Percentiles rank a stretch among this genome's conserved stretches.
Evolutionary conservation across 1,140 invertebrate genomes (phyloP).

Genomic region (Subanguina moxae): DNA sequence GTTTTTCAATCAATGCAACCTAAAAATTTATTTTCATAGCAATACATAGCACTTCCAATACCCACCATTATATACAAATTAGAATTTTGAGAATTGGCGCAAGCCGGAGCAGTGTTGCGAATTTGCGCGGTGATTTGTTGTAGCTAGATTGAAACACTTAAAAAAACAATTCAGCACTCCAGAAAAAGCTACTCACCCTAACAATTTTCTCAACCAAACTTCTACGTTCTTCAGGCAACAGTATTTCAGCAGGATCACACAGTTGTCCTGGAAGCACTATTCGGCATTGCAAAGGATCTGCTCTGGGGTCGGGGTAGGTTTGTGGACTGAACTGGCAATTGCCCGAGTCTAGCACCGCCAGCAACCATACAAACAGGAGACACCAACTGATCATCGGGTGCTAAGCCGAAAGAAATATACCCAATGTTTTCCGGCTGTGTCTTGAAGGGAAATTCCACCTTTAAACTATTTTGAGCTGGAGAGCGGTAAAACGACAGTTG

Average conservation of each 20-base stretch:
- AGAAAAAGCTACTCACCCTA: conserved; percentile 29
- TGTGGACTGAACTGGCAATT: conserved; percentile 50
- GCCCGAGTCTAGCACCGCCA: no score
- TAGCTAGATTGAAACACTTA: conserved; percentile 21
- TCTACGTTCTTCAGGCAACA: conserved; percentile 51
- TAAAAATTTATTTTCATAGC: no score
- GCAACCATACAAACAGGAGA: no score
- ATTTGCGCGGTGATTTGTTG: conserved; percentile 50
- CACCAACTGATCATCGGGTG: no score
- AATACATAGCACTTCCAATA: no score
- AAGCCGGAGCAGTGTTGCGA: conserved; percentile 49
- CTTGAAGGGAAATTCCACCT: no score
- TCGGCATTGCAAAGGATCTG: conserved; percentile 39
- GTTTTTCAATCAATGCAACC: conserved; percentile 53
- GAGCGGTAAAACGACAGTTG: no score
- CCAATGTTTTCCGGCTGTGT: no score
- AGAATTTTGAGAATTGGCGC: conserved; percentile 37
- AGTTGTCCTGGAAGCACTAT: conserved; percentile 48
- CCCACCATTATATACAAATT: conserved; percentile 46
- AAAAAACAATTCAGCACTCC: not conserved
- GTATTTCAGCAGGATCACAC: conserved; percentile 55
- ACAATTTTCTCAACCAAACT: conserved; percentile 46
- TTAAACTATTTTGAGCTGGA: no score
- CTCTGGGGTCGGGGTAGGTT: conserved; percentile 52
- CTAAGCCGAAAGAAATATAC: no score